Base-by-base conservation (phyloP, 2,888 invertebrate genomes). In the Notocelia uddmanniana region DNA sequence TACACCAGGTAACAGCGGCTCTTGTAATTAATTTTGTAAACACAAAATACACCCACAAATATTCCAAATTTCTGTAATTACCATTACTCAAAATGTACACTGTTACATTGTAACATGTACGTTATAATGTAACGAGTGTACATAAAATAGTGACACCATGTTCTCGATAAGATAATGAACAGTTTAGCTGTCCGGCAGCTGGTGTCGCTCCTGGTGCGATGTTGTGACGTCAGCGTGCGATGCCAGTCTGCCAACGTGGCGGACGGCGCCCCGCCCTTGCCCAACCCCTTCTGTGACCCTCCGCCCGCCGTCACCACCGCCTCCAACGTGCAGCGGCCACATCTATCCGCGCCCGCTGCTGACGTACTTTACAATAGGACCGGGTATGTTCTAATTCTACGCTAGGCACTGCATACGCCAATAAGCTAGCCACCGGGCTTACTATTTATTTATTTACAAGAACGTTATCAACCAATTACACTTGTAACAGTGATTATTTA, bases 181-280 rank as follows among this genome's bases (percentile, higher is more conserved):
- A 8, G 45, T 45, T 21, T 21, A n/a, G 48, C 9, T 55, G 18
- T n/a, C 23, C 68, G 18, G 3, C 77, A 94, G 94, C 95, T 97
- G 75, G 98, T 99, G 68, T 98, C 98, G 73, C 96, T 97, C 88
- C 93, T 99, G 79, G 96, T 98, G 78, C 96, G 99, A 69, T 98
- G 98, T 89, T 98, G 98, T 92, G 98, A 99, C 94, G 96, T 98
- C 72, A 96, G 96, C 74, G 88, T 94, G 66, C 95, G 95, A 81
- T 95, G 95, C 80, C 95, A 95, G 88, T 95, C 95, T 48, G 89
- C 89, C 57, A 77, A 71, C 76, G 94, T 93, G 84, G 89, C 89
- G 59, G 90, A 92, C 77, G 95, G 95, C 76, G 94, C 91, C 69
- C 89, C 94, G 69, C 95, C 96, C 54, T 89, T 97, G 85, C 96